Conservation (phyloP, 2,888 invertebrate genomes). For the Cyrtodaria siliqua region DNA sequence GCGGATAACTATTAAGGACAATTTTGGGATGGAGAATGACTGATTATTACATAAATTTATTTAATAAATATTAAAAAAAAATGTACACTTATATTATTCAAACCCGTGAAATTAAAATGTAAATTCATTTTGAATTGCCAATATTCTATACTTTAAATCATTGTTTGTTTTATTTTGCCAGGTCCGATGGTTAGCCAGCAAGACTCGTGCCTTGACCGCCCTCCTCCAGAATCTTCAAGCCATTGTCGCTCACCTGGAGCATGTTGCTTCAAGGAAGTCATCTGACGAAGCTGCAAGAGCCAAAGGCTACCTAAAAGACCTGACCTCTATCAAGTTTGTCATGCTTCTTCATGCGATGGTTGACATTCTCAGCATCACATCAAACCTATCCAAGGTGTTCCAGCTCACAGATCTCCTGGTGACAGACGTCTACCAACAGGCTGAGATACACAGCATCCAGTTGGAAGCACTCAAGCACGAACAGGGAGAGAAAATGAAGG, state of each 20-base stretch:
- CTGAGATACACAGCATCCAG: slow-evolving; percentile 8
- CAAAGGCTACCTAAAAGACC: slow-evolving; percentile 7
- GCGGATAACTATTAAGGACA: too few relatives aligned
- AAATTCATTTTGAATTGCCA: too few relatives aligned
- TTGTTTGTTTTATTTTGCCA: too few relatives aligned
- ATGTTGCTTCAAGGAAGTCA: slow-evolving; percentile 19
- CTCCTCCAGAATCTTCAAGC: neutral
- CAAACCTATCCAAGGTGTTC: neutral
- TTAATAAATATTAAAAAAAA: too few relatives aligned
- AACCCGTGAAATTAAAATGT: too few relatives aligned
- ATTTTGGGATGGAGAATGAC: too few relatives aligned
- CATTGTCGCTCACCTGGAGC: slow-evolving; percentile 13
- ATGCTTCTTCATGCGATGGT: slow-evolving; percentile 17
- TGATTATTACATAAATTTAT: too few relatives aligned
- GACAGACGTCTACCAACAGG: slow-evolving; percentile 13
- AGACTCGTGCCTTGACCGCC: slow-evolving; percentile 10
- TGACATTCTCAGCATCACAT: neutral
- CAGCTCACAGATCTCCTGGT: slow-evolving; percentile 8
- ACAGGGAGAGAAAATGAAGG: slow-evolving; percentile 3
- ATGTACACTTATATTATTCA: too few relatives aligned
- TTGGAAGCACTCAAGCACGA: slow-evolving; percentile 14
- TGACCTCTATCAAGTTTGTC: slow-evolving; percentile 9
- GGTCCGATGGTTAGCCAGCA: slow-evolving; percentile 26
- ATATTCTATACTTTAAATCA: too few relatives aligned
- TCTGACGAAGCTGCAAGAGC: slow-evolving; percentile 16